phyloP scores from a whole-genome alignment of 2,888 invertebrate species.

The Drosophila barbarae region DNA sequence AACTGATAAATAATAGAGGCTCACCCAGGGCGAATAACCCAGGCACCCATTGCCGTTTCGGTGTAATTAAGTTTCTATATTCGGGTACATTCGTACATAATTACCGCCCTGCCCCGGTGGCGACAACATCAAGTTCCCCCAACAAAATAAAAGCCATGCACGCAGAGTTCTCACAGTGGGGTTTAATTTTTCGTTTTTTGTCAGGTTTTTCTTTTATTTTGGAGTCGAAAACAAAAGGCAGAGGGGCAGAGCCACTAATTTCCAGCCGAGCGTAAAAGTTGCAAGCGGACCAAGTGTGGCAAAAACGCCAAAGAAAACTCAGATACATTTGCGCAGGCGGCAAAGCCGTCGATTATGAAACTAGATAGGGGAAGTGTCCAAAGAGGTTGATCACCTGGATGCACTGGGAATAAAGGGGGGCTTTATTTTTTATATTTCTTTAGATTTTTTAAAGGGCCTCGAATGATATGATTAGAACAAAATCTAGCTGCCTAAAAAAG shows the following conservation, averaged over 20 bases:
- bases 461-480: neutral
- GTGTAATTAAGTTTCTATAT: slow-evolving; percentile 57
- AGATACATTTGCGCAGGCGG: slow-evolving; percentile 36
- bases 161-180: slow-evolving; percentile 43
- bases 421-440: neutral
- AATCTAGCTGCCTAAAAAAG: too few relatives aligned
- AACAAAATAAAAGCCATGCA: slow-evolving; percentile 16
- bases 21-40: slow-evolving; percentile 9
- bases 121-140: slow-evolving; percentile 17
- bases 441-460: neutral
- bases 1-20: slow-evolving; percentile 24
- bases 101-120: slow-evolving; percentile 26
- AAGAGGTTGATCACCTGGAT: slow-evolving; percentile 1
- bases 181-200: neutral
- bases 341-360: slow-evolving; percentile 25
- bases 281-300: slow-evolving; percentile 43
- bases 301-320: slow-evolving; percentile 36
- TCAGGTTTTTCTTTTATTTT: slow-evolving; percentile 12
- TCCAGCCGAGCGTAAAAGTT: slow-evolving; percentile 53
- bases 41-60: slow-evolving; percentile 22
- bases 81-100: slow-evolving; percentile 28
- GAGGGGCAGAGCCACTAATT: slow-evolving; percentile 12
- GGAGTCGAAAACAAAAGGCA: slow-evolving; percentile 14
- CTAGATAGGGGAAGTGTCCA: neutral
- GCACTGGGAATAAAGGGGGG: neutral